Base-by-base conservation (phyloP, 2,888 invertebrate species). In the Drosophila ochracea region DNA sequence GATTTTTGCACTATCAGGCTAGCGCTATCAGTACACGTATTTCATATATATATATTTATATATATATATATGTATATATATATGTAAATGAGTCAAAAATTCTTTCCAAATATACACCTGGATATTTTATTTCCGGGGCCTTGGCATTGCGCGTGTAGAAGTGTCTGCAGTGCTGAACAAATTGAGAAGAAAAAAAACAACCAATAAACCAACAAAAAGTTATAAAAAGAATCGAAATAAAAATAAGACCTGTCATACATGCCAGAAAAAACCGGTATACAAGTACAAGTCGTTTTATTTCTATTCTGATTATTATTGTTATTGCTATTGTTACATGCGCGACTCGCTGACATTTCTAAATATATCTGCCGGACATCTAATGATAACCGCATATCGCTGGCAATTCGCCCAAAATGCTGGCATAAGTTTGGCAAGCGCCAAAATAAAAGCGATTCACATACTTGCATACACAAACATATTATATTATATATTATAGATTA, bases 321-420 rank as follows among this genome's bases (percentile, higher is more conserved):
- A 55, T 68, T 69, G 54, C 52, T 77, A 16, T 68, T 65, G 57
- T 72, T 65, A 76, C 73, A 76, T 59, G 61, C 76, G 68, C 76
- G 60, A 73, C 41, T 59, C 60, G 64, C 64, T 71, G 69, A 75
- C 68, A 63, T 50, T 65, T 73, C 81, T 75, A 78, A 68, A 81
- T 73, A 81, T 81, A 81, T 63, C 71, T 30, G 54, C 57, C 63
- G 72, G 73, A 67, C 78, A 73, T 78, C 70, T 78, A 68, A 76
- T 78, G 78, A 81, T 81, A 81, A 68, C 73, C 75, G 47, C 53
- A 69, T 68, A 68, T 68, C 68, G 68, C 64, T 49, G 52, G 49
- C 61, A 59, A 58, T 47, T 58, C 47, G 39, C 49, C n/a, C 54
- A 57, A 43, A 39, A 19, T 11, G 35, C 58, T 67, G 61, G 66